phyloP scores from a whole-genome alignment of 2,113 vertebrate genomes.

The Mola mola region DNA sequence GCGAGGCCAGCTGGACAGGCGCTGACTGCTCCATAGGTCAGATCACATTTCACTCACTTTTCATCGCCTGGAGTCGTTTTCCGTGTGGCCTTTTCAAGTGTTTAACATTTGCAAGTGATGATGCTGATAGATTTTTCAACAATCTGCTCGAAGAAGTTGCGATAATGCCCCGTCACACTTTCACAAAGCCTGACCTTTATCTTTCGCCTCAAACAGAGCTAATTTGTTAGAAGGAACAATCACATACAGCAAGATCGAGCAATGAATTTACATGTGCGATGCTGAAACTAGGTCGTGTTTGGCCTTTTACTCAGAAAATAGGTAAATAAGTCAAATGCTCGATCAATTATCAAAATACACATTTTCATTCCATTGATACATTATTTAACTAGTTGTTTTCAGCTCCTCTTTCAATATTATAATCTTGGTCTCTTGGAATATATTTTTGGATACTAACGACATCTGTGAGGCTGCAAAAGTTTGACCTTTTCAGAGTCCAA shows the following conservation, averaged over 20 bases:
- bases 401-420: neutral
- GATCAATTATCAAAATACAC: too few species aligned
- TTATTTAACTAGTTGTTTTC: neutral
- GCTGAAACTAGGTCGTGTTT: neutral
- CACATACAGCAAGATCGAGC: too few species aligned
- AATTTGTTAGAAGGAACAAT: too few species aligned
- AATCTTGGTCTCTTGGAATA: neutral
- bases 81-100: neutral
- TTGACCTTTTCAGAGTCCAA: neutral
- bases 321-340: too few species aligned
- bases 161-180: neutral
- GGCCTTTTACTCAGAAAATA: neutral
- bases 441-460: neutral
- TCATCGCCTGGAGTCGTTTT: neutral
- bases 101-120: neutral
- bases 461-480: neutral
- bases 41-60: slow-evolving; percentile 26
- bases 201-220: neutral
- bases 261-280: neutral
- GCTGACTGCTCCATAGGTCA: slow-evolving; percentile 95
- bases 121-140: neutral
- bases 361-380: too few species aligned
- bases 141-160: too few species aligned
- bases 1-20: slow-evolving; percentile 93
- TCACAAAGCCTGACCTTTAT: neutral